Percentiles rank a stretch among this genome's conserved stretches.
Conservation (phyloP, 2,797 vertebrate species). For the Eremophila alpestris region DNA sequence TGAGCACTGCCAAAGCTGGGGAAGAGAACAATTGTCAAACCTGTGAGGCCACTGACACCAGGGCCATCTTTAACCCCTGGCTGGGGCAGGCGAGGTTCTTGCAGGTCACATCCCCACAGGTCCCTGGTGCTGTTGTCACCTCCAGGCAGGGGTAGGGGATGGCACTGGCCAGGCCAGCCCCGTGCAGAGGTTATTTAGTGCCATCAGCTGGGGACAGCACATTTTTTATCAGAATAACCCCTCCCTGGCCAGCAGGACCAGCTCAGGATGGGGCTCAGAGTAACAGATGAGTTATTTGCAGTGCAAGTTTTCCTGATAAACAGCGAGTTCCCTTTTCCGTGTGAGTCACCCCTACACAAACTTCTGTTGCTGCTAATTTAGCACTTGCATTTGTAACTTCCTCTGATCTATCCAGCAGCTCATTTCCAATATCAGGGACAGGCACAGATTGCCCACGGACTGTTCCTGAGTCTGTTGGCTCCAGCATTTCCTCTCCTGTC, state of each 20-base stretch:
- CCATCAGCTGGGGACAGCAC: neutral
- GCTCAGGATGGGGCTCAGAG: neutral
- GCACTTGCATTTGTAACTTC: neutral
- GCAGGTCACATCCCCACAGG: neutral
- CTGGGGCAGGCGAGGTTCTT: rapidly evolving
- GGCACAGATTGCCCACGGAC: neutral
- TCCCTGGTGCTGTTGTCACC: neutral
- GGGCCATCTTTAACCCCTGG: rapidly evolving
- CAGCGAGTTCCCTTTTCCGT: neutral
- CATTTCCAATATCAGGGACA: neutral
- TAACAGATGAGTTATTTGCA: neutral
- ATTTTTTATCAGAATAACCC: rapidly evolving
- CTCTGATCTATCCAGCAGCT: neutral
- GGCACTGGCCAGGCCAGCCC: neutral
- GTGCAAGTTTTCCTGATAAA: neutral
- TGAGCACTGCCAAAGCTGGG: rapidly evolving
- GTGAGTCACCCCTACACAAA: constrained; percentile 13
- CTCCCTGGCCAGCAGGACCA: neutral
- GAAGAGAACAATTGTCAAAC: rapidly evolving
- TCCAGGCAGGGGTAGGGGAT: rapidly evolving
- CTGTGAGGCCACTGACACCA: rapidly evolving
- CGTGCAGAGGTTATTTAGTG: neutral
- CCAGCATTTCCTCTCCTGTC: neutral
- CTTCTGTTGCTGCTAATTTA: constrained; percentile 21
- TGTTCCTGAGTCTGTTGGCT: neutral